Percentiles rank a stretch among this genome's conserved stretches.
Conservation (phyloP, 2,888 invertebrate genomes). For the Dendrolimus pini region DNA sequence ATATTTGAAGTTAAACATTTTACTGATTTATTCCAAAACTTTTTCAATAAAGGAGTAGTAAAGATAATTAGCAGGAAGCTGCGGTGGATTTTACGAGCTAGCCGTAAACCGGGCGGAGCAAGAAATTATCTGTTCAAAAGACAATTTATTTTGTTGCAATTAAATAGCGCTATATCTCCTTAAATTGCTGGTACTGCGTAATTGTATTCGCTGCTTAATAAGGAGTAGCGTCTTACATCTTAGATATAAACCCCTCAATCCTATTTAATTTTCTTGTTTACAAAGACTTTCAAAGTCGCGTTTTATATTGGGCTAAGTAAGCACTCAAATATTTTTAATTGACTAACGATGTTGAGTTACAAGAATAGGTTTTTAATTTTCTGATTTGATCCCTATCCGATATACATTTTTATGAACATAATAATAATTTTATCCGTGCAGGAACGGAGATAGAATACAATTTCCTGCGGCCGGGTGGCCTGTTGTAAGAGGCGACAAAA, state of each 20-base stretch:
- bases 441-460: too few species aligned
- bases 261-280: constrained; percentile 55
- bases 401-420: too few species aligned
- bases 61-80: constrained; percentile 19
- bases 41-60: constrained; percentile 1
- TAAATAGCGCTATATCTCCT: constrained; percentile 58
- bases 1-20: too few species aligned
- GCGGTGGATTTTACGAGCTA: constrained; percentile 40
- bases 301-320: constrained; percentile 3
- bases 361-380: too few species aligned
- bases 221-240: constrained; percentile 53
- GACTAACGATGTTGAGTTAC: neutral
- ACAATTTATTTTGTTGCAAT: constrained; percentile 61
- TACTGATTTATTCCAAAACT: constrained; percentile 5
- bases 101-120: constrained; percentile 41
- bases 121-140: constrained; percentile 56
- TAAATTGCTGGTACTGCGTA: constrained; percentile 60
- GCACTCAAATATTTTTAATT: neutral
- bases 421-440: too few species aligned
- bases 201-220: constrained; percentile 60
- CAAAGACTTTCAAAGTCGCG: constrained; percentile 23
- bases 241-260: constrained; percentile 58
- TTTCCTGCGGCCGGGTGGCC: too few species aligned
- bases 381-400: too few species aligned
- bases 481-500: too few species aligned